These are phyloP conservation scores for Sciurus vulgaris DNA, from an alignment of 2,797 vertebrate species.

Conservation along the genomic window DNA sequence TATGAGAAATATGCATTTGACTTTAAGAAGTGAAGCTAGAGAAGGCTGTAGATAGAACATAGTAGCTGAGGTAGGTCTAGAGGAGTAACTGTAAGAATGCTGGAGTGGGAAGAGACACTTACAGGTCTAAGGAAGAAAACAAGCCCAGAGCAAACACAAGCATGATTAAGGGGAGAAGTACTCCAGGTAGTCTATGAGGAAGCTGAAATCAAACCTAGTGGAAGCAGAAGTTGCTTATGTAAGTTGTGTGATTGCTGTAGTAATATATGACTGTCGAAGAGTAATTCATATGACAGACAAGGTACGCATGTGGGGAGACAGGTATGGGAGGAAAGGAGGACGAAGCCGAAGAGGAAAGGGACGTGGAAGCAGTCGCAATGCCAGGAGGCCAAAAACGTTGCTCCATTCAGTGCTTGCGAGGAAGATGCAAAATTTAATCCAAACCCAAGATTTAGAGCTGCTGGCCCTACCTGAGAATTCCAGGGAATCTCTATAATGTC, in stretches of 20 bases:
- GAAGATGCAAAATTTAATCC: neutral
- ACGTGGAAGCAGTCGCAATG: rapidly evolving
- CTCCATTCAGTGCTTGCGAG: neutral
- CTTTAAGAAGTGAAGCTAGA: neutral
- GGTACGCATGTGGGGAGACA: neutral
- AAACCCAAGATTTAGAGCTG: neutral
- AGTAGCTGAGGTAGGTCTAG: too few species aligned
- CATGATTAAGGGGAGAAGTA: neutral
- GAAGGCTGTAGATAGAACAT: neutral
- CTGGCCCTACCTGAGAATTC: neutral
- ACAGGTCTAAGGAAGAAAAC: neutral
- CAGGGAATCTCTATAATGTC: neutral
- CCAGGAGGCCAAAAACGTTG: neutral
- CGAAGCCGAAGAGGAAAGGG: neutral
- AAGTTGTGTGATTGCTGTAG: neutral
- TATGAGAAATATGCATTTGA: neutral
- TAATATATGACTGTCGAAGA: neutral
- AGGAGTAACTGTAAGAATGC: neutral
- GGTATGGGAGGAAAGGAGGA: neutral
- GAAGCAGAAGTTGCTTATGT: neutral
- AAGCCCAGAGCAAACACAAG: neutral
- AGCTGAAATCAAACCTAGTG: neutral
- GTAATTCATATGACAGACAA: neutral
- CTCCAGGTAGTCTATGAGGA: neutral
- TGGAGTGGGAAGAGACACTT: too few species aligned